Percentiles rank a stretch among this genome's conserved stretches.
Evolutionary conservation across 2,888 invertebrate species (phyloP).

Genomic region (Calameuta idolon): DNA sequence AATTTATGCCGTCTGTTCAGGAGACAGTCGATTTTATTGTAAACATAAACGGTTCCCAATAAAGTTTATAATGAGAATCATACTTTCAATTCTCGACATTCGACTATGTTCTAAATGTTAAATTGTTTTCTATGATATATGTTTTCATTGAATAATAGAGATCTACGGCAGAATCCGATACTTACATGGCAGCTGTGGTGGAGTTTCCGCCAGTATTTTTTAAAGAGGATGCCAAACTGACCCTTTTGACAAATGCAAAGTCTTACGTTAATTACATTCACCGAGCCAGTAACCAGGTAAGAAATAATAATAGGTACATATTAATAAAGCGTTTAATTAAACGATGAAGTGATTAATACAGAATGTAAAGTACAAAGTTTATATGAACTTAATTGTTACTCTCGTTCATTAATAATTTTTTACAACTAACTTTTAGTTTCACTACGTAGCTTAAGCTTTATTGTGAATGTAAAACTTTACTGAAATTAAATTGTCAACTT

Average conservation of each 20-base stretch:
- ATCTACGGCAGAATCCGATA: constrained; percentile 34
- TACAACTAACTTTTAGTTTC: too few species aligned
- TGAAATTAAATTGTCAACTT: neutral
- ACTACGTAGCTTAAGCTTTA: neutral
- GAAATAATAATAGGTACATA: neutral
- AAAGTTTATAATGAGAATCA: neutral
- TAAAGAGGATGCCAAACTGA: neutral
- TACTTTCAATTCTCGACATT: neutral
- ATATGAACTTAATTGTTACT: neutral
- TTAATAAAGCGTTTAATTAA: neutral
- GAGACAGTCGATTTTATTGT: neutral
- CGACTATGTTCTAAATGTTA: neutral
- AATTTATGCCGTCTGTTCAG: neutral
- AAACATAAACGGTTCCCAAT: neutral
- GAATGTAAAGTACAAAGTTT: neutral
- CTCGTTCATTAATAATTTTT: neutral
- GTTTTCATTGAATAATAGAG: constrained; percentile 20
- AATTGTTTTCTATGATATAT: neutral
- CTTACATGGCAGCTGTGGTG: constrained; percentile 51
- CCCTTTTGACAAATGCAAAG: neutral
- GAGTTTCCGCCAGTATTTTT: constrained; percentile 39
- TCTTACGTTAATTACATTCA: neutral
- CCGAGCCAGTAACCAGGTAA: neutral
- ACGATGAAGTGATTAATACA: neutral
- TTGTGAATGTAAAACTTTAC: neutral